Evolutionary conservation across 53 echinoderm and acorn worm genomes (phyloP), one percentile per base, ranked within the genome.

Genomic region (Henricia sp.): DNA sequence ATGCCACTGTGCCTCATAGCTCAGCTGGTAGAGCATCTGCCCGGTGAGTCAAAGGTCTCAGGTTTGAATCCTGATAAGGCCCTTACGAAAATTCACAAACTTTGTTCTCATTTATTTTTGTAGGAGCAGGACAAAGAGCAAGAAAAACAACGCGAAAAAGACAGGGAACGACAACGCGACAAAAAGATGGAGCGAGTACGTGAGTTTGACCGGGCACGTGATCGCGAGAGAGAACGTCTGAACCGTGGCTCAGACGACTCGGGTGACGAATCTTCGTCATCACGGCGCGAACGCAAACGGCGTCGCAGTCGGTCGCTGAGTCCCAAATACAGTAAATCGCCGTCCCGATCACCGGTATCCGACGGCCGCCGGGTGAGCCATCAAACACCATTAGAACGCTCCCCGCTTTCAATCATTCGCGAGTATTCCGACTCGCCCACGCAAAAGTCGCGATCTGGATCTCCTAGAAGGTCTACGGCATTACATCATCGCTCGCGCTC

Each of bases 341-440:
- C 77, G 1, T 92, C 99, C 24, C 64, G 87, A 3, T 90, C 93
- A 2, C 99, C 94, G 6, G 74, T 57, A 17, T 84, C 88, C 11
- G 94, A 89, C 6, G 42, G 89, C 10, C 62, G 90, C 25, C 90
- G 90, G 19, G 41, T 89, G 13, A 83, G 82, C 36, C 80, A 80
- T 48, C 4, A 0, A 21, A 34, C 73, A 3, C 52, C 35, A 9
- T n/a, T 63, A 36, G 90, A 90, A 56, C 94, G 85, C 0, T 95
- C 94, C 46, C 95, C 99, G 4, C 84, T 94, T 17, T 86, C 99
- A 1, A 89, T 85, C 64, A 86, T 93, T 42, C 70, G 85, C 11
- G 96, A 96, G 60, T 92, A 94, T 64, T 90, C 88, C 2, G 94
- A 94, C 87, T 92, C 99, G 11, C 94, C 99, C 0, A 72, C 91